These are phyloP conservation scores for Dioctria linearis DNA, from an alignment of 2,888 invertebrate species.

Conservation along the genomic window DNA sequence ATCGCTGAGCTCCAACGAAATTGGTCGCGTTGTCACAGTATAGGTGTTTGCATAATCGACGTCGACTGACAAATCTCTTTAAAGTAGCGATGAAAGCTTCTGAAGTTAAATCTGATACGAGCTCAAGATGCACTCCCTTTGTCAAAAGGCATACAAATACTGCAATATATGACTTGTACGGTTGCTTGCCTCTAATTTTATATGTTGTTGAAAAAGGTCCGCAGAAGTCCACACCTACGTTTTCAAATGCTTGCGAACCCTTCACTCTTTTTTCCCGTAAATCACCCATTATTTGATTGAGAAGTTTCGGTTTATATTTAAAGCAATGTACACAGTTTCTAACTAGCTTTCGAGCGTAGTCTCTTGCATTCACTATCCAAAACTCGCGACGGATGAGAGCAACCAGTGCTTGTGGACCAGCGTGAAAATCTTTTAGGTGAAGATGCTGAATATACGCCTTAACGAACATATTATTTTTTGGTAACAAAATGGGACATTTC, in stretches of 20 bases:
- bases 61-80: conserved; percentile 44
- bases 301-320: conserved; percentile 54
- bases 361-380: conserved; percentile 56
- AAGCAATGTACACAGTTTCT: conserved; percentile 56
- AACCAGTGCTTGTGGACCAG: conserved; percentile 53
- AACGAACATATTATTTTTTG: conserved; percentile 57
- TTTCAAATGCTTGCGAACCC: neutral
- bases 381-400: conserved; percentile 53
- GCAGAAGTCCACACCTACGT: no score
- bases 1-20: neutral
- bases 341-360: conserved; percentile 54
- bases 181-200: neutral
- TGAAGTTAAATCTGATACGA: conserved; percentile 28
- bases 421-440: conserved; percentile 46
- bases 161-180: conserved; percentile 14
- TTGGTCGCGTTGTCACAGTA: neutral
- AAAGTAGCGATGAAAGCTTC: neutral
- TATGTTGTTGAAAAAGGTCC: no score
- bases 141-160: neutral
- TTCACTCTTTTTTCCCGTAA: conserved; percentile 55
- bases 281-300: conserved; percentile 58
- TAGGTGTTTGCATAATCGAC: conserved; percentile 10
- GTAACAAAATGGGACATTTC: conserved; percentile 62
- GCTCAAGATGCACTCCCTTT: conserved; percentile 42
- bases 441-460: conserved; percentile 39